Percentiles rank a stretch among this genome's conserved stretches.
phyloP scores from a whole-genome alignment of 1,140 invertebrate species.

The Campoletis sonorensis region DNA sequence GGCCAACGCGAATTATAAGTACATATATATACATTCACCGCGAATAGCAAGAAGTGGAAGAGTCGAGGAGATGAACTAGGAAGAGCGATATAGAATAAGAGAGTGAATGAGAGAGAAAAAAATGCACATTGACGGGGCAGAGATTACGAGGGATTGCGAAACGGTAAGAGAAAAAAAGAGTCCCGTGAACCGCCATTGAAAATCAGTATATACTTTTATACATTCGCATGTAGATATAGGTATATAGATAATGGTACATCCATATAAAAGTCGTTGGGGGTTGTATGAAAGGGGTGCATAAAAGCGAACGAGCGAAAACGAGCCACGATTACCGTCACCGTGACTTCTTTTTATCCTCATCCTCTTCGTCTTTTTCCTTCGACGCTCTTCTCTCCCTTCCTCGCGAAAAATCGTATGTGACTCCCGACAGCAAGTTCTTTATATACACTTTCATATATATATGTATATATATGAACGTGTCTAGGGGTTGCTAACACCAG shows the following conservation, averaged over 20 bases:
- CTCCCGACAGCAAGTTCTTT: neutral
- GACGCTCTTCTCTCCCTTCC: neutral
- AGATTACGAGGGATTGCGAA: constrained; percentile 42
- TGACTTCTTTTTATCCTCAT: constrained; percentile 2
- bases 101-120: neutral
- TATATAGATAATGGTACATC: neutral
- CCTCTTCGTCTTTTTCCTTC: neutral
- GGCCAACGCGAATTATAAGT: neutral
- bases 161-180: constrained; percentile 20
- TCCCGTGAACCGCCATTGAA: constrained; percentile 10
- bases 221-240: neutral
- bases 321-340: constrained; percentile 42
- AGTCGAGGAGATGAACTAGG: neutral
- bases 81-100: neutral
- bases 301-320: constrained; percentile 45
- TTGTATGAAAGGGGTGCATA: constrained; percentile 36
- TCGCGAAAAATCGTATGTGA: neutral
- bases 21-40: neutral
- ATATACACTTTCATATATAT: neutral
- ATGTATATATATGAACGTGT: neutral
- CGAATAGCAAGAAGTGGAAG: neutral
- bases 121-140: neutral
- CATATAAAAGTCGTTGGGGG: constrained; percentile 23
- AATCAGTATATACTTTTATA: neutral
- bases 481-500: neutral